Conservation (phyloP, 2,113 vertebrate species). For the Conger conger region DNA sequence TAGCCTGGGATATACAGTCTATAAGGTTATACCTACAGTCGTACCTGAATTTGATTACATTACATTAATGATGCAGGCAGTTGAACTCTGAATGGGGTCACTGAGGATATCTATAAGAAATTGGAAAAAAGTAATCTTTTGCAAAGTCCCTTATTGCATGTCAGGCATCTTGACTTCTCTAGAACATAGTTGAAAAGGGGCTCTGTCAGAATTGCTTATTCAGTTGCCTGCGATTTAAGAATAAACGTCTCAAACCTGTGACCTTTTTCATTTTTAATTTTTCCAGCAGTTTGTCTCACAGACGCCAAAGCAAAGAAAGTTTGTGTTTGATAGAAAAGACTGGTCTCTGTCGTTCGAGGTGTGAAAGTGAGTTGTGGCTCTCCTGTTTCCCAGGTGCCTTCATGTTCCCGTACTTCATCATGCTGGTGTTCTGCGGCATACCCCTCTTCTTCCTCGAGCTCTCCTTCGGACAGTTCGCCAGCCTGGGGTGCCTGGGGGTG, state of each 20-base stretch:
- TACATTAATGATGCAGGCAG: neutral
- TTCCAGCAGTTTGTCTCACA: neutral
- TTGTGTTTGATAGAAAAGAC: neutral
- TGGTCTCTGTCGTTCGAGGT: neutral
- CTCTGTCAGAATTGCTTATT: neutral
- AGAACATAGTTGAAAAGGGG: neutral
- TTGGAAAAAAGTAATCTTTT: too few species aligned
- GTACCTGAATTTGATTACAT: neutral
- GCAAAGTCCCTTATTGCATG: neutral
- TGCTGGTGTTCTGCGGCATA: constrained; percentile 96
- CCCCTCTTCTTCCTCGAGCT: constrained; percentile 98
- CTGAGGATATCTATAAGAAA: neutral
- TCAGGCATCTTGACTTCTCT: neutral
- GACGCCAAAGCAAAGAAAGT: neutral
- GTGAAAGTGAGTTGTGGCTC: neutral
- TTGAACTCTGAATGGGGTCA: neutral
- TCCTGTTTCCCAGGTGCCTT: constrained; percentile 82
- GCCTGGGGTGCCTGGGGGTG: constrained; percentile 92
- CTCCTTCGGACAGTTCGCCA: constrained; percentile 96
- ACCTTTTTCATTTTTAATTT: neutral
- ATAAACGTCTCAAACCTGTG: neutral
- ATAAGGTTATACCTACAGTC: too few species aligned
- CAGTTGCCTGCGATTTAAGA: neutral
- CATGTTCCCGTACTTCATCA: constrained; percentile 98
- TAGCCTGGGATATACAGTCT: neutral